Percentiles rank a stretch among this genome's conserved stretches.
These are phyloP conservation scores for Zaprionus bogoriensis DNA, from an alignment of 2,888 invertebrate genomes.

Conservation along the genomic window DNA sequence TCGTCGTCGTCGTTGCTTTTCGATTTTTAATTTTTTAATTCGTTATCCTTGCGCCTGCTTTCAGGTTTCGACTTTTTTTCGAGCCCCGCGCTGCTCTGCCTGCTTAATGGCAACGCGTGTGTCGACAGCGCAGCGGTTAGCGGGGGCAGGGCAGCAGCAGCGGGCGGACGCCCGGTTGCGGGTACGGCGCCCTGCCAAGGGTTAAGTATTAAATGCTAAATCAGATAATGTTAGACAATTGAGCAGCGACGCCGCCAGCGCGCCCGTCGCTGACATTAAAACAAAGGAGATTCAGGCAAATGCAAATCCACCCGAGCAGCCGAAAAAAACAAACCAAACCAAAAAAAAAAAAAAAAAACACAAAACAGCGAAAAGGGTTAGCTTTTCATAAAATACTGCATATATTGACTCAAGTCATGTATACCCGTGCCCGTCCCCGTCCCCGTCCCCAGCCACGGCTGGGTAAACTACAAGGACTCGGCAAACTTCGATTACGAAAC, in stretches of 20 bases:
- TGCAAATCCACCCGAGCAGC: constrained; percentile 35
- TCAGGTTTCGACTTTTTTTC: constrained; percentile 23
- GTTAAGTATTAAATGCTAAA: constrained; percentile 78
- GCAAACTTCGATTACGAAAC: constrained; percentile 74
- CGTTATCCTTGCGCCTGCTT: constrained; percentile 76
- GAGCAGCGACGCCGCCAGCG: constrained; percentile 64
- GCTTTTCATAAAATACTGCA: constrained; percentile 71
- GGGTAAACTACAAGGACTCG: constrained; percentile 51
- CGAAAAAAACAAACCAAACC: constrained; percentile 10
- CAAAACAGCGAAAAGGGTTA: constrained; percentile 67
- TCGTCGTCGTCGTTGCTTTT: constrained; percentile 59
- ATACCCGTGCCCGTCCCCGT: constrained; percentile 44
- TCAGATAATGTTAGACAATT: constrained; percentile 78
- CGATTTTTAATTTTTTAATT: constrained; percentile 80
- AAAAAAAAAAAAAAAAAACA: constrained; percentile 30
- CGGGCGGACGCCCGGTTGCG: background rate
- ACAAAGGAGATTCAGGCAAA: constrained; percentile 72
- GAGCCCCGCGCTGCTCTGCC: too few species aligned
- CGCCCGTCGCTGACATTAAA: constrained; percentile 70
- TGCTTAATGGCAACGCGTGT: constrained; percentile 58
- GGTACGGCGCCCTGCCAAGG: constrained; percentile 48
- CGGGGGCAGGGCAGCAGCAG: background rate
- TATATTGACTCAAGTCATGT: constrained; percentile 78
- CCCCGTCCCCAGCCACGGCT: background rate
- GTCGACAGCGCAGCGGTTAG: constrained; percentile 41